Base-by-base conservation (phyloP, 2,888 invertebrate species). In the Mylabris sibirica region DNA sequence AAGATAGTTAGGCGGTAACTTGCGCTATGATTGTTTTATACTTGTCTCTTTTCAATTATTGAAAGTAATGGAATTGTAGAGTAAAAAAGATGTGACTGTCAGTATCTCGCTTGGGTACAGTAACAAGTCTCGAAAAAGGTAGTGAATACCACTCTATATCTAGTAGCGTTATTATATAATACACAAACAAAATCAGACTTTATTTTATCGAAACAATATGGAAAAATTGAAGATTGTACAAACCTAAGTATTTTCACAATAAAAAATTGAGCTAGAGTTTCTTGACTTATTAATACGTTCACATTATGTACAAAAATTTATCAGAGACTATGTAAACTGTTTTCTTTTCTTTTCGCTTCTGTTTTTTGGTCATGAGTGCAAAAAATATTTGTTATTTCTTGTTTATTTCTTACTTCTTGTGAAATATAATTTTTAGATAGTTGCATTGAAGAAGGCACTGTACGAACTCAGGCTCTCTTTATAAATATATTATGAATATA, bases 391-490 rank as follows among this genome's bases (percentile, higher is more conserved):
- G 73, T 68, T 76, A 6, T 30, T 30, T 30, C 30, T 76, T 74
- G 69, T 74, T 70, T 44, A 61, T 62, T 22, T 3, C 17, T 22
- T 53, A 22, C 12, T 64, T 34, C 59, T 53, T 60, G 63, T 66
- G 64, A 57, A 73, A 73, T 72, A 74, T 76, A 72, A 64, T 64
- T 30, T 75, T 74, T 76, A 76, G 77, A 80, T 76, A 77, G 77
- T 78, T 68, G 65, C 72, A 77, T 72, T 75, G 76, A 72, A 79
- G 77, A 82, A 82, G 82, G 82, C 83, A 83, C 83, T 80, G 80
- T 78, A 76, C 73, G 71, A 80, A 80, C 78, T 79, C 79, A 82
- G 78, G 74, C 75, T 77, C 71, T 76, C n/a, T n/a, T n/a, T n/a
- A n/a, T n/a, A 68, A 75, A 68, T 73, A 71, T 73, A 63, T 76